Percentiles rank a stretch among this genome's conserved stretches.
These are phyloP conservation scores for Bellardia pandia DNA, from an alignment of 2,888 invertebrate genomes.

Conservation along the genomic window DNA sequence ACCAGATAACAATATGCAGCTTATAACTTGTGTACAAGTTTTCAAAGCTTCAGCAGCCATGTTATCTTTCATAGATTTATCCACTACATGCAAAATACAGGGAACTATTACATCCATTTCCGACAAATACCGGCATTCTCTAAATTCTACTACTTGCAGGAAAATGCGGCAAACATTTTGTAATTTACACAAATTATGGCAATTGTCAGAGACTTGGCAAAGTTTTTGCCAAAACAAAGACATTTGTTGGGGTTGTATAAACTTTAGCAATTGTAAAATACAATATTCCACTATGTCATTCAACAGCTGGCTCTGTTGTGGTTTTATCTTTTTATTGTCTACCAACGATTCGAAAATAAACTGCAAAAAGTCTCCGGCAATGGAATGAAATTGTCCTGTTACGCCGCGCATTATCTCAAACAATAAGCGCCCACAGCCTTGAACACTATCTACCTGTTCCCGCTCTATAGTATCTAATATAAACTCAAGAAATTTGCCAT, in stretches of 20 bases:
- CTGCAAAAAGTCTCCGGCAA: slow-evolving; percentile 89
- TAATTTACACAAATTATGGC: slow-evolving; percentile 73
- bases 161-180: slow-evolving; percentile 86
- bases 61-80: slow-evolving; percentile 63
- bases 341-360: slow-evolving; percentile 87
- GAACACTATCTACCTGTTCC: slow-evolving; percentile 89
- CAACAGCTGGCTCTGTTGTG: slow-evolving; percentile 76
- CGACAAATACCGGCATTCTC: slow-evolving; percentile 87
- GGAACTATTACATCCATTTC: slow-evolving; percentile 87
- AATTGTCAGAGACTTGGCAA: slow-evolving; percentile 81
- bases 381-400: slow-evolving; percentile 93
- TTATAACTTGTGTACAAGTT: slow-evolving; percentile 83
- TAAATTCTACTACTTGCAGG: slow-evolving; percentile 87
- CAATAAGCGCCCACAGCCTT: slow-evolving; percentile 93
- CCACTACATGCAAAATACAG: slow-evolving; percentile 83
- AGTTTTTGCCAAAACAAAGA: slow-evolving; percentile 88
- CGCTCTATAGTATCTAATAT: slow-evolving; percentile 88
- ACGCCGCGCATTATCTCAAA: slow-evolving; percentile 95
- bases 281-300: slow-evolving; percentile 88
- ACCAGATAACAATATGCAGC: slow-evolving; percentile 86
- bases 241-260: slow-evolving; percentile 87
- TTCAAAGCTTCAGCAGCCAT: slow-evolving; percentile 62
- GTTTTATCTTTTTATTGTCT: slow-evolving; percentile 77
- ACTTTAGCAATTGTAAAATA: slow-evolving; percentile 87
- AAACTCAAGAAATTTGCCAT: slow-evolving; percentile 89